Base-by-base conservation (phyloP, 2,797 vertebrate genomes). In the Hydrocynus forskahlii region DNA sequence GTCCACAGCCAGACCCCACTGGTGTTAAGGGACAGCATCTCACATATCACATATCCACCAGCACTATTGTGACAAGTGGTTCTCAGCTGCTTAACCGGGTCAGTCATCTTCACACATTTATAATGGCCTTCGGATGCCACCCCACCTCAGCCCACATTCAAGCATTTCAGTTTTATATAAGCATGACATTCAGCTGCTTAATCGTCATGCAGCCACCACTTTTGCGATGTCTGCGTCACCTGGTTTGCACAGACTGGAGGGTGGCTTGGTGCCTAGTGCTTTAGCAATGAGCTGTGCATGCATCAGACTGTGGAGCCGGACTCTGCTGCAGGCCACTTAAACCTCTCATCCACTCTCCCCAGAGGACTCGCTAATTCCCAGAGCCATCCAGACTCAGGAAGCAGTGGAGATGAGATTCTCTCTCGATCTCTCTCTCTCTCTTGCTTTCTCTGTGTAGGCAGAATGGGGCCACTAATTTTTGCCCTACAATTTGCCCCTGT, bases 301-400 rank as follows among this genome's bases (percentile, higher is more conserved):
- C 52, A 72, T 72, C 69, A 71, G 68, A 35, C 59, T 45, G 71
- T 59, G 57, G 67, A 70, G 50, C 55, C 54, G 75, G 66, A 71
- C 19, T 8, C 40, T 25, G 66, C 67, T 60, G 55, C 16, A 5
- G 69, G 62, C 76, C 55, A 75, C 73, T 77, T 81, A 35, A 73
- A 81, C 40, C 75, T 71, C 69, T 76, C 78, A 67, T 72, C 60
- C 64, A 70, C 40, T 73, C 69, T 79, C 81, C 76, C 71, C 67
- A 81, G 54, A 71, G 78, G 59, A 68, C 76, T 52, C 75, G 16
- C 43, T 75, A 76, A 76, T 85, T 81, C 80, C 71, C 72, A 80
- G 60, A 79, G 40, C 75, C 38, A 55, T 70, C 43, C 45, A 50
- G 72, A 76, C 5, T 21, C 67, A 57, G 59, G 68, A 71, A 76